A percentile compares a stretch with the other conserved stretches of the same genome.
phyloP scores from a whole-genome alignment of 1,140 invertebrate species.

The Mactra quadrangularis region DNA sequence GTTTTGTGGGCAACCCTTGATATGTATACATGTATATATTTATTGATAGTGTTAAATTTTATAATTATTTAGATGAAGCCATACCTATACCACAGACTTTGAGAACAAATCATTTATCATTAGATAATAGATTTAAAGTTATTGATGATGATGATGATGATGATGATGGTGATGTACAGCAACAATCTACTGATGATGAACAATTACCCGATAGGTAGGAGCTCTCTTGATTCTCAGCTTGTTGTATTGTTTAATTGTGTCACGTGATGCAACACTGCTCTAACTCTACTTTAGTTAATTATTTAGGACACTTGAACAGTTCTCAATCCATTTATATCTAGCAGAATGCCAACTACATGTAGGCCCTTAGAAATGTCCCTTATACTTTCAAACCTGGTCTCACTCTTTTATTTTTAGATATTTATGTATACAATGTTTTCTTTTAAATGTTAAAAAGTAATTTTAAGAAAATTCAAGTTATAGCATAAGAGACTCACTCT shows the following conservation, averaged over 20 bases:
- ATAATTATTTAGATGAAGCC: neutral
- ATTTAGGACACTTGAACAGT: neutral
- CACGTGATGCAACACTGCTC: too few relatives aligned
- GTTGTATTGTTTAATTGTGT: neutral
- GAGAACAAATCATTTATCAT: conserved; percentile 45
- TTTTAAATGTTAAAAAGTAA: too few relatives aligned
- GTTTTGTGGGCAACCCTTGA: too few relatives aligned
- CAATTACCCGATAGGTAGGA: neutral
- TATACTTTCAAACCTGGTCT: too few relatives aligned
- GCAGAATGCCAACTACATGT: neutral
- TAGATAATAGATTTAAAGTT: conserved; percentile 54
- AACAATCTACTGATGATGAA: neutral
- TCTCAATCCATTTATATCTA: neutral
- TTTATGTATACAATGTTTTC: too few relatives aligned
- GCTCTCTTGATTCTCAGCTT: neutral
- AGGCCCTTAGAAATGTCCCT: neutral
- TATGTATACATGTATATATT: too few relatives aligned
- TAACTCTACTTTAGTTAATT: neutral
- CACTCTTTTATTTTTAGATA: too few relatives aligned
- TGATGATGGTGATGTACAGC: neutral
- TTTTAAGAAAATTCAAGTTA: too few relatives aligned
- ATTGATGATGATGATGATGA: conserved; percentile 19
- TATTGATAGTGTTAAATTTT: too few relatives aligned
- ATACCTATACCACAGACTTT: conserved; percentile 28
- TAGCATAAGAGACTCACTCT: too few relatives aligned